Base-by-base conservation (phyloP, 2,888 invertebrate genomes). In the Fragum whitleyi region DNA sequence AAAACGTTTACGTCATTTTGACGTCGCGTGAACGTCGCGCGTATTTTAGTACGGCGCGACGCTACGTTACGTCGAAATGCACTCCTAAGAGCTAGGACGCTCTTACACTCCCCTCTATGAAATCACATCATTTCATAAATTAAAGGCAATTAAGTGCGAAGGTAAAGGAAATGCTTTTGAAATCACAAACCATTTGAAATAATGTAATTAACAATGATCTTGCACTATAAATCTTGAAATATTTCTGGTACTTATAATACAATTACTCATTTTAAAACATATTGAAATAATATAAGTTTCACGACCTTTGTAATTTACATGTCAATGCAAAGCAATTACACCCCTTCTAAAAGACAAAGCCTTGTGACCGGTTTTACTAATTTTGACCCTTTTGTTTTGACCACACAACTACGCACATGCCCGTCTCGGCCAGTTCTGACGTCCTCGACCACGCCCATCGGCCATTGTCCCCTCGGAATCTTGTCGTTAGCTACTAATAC, bases 391-490 rank as follows among this genome's bases (percentile, higher is more conserved):
- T 19, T n/a, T n/a, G n/a, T n/a, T n/a, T n/a, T n/a, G n/a, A 69
- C 53, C 69, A 51, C 28, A 51, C 28, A 47, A n/a, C 39, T 39
- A 26, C 80, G 71, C n/a, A 80, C 73, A 68, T 39, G 80, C 28
- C 72, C 75, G 70, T 79, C 74, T 61, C 74, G 23, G 11, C 79
- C 65, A n/a, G 39, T 26, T 21, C 39, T 53, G n/a, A 70, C 74
- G 1, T 79, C 39, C n/a, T 36, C 47, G 28, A 81, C 61, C n/a
- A 65, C 53, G 19, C 77, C 81, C 21, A 81, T 65, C n/a, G 72
- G 72, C 81, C 81, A 81, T 26, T 75, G 51, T 21, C 75, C 78
- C 65, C 77, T 71, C 53, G 68, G 51, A 9, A 42, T 16, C n/a
- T 65, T 70, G 0, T 71, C 36, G 6, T 67, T 68, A n/a, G 28